Percentiles rank a stretch among this genome's conserved stretches.
Conservation (phyloP, 2,888 invertebrate genomes). For the Molanna angustata region DNA sequence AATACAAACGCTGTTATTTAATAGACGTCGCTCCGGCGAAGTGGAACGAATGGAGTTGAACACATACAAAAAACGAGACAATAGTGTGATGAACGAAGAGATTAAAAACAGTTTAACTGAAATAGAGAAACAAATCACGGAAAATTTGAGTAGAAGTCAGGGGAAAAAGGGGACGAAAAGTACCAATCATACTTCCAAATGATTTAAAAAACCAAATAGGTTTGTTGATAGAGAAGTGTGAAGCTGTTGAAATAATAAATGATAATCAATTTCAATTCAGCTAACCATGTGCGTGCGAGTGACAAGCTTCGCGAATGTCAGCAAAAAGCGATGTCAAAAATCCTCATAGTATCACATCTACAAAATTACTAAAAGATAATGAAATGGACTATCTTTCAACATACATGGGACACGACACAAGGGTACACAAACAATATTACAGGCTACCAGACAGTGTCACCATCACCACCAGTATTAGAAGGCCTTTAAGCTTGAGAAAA, state of each 20-base stretch:
- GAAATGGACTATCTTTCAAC: conserved; percentile 35
- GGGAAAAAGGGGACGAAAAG: conserved; percentile 5
- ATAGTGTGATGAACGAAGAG: conserved; percentile 10
- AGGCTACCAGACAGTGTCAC: conserved; percentile 35
- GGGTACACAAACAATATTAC: conserved; percentile 35
- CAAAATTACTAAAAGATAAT: conserved; percentile 31
- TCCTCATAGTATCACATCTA: conserved; percentile 3
- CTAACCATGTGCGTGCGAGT: background rate
- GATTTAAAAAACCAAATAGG: conserved; percentile 1
- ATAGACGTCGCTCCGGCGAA: conserved; percentile 14
- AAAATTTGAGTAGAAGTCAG: conserved; percentile 12
- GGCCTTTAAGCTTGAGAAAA: too few species aligned
- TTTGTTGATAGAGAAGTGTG: background rate
- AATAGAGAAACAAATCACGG: conserved; percentile 5
- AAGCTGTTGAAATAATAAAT: background rate
- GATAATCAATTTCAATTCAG: conserved; percentile 6
- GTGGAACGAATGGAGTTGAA: conserved; percentile 9
- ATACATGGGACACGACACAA: conserved; percentile 35
- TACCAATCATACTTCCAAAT: conserved; percentile 9
- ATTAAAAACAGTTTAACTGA: conserved; percentile 12
- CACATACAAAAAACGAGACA: conserved; percentile 5
- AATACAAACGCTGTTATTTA: conserved; percentile 14
- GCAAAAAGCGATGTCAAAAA: conserved; percentile 3
- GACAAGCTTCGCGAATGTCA: background rate
- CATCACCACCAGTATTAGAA: too few species aligned